Conservation (phyloP, 2,888 invertebrate genomes). For the Polylopha cassiicola region DNA sequence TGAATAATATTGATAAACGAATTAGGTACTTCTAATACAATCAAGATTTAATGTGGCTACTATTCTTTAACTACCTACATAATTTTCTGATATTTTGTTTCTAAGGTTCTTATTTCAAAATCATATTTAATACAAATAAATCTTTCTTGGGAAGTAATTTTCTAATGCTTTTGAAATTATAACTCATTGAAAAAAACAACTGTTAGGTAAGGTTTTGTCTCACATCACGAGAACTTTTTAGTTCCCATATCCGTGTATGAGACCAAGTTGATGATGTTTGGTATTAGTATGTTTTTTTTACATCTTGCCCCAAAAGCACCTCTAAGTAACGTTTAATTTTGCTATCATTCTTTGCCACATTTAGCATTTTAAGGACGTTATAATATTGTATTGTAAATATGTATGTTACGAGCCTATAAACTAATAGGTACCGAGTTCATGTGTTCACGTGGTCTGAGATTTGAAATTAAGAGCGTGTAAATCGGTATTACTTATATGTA, state of each 20-base stretch:
- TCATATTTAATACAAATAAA: too few relatives aligned
- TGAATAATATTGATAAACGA: slow-evolving; percentile 25
- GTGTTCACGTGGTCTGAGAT: slow-evolving; percentile 51
- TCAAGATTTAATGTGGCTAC: slow-evolving; percentile 24
- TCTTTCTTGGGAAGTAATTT: too few relatives aligned
- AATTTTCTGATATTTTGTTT: slow-evolving; percentile 23
- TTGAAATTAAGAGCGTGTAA: slow-evolving; percentile 36
- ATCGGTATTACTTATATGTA: slow-evolving; percentile 36
- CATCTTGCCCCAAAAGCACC: slow-evolving; percentile 30
- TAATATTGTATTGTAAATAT: slow-evolving; percentile 11
- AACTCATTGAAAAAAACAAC: too few relatives aligned
- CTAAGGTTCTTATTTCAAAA: slow-evolving; percentile 8
- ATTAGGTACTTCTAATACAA: slow-evolving; percentile 18
- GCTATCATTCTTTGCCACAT: slow-evolving; percentile 58
- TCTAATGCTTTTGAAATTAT: too few relatives aligned
- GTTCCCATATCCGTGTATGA: slow-evolving; percentile 22
- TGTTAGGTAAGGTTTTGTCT: too few relatives aligned
- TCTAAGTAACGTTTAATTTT: slow-evolving; percentile 44
- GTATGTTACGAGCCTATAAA: neutral
- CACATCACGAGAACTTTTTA: too few relatives aligned
- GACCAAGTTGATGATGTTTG: too few relatives aligned
- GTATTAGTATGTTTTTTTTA: slow-evolving; percentile 42
- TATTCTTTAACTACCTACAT: slow-evolving; percentile 25
- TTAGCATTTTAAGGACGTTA: slow-evolving; percentile 24
- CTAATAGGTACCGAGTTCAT: slow-evolving; percentile 39